Base-by-base conservation (phyloP, 2,797 vertebrate species). In the Buphagus erythrorhynchus region DNA sequence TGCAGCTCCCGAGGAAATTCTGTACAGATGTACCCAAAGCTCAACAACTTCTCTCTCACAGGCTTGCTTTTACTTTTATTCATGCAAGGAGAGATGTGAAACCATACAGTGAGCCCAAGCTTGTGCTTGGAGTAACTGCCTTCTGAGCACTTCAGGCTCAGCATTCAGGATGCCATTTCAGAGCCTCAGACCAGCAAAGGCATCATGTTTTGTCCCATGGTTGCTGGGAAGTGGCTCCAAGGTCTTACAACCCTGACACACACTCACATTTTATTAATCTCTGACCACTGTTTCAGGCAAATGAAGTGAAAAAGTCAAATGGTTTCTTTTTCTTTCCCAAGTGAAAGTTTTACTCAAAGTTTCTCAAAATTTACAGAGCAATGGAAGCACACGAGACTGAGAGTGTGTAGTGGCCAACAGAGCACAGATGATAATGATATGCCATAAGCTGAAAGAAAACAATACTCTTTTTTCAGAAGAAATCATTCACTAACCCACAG, bases 261-360 rank as follows among this genome's bases (percentile, higher is more conserved):
- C 11, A 5, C 33, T 49, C 48, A 17, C 2, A 0, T 76, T 87
- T 88, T 77, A 79, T 93, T 89, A 68, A 85, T 65, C 61, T 88
- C 84, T 75, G 81, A 82, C 85, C 40, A 3, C 7, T 33, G 20
- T 55, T 89, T 66, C 75, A 77, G 81, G 25, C 38, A 85, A 76
- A 80, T n/a, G n/a, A 79, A 85, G 46, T 1, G 26, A 61, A 82
- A 80, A 74, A 82, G 59, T 26, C 16, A 59, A 93, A 86, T 10
- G 26, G 89, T 94, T 96, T 92, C 76, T 91, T 89, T 93, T 96
- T 89, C 66, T 93, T 93, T 93, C 36, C 19, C 11, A 52, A 92
- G 72, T 51, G 78, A 94, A 94, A 95, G 84, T 88, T 95, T 85
- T 89, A 90, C 72, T 95, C 88, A 90, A 40, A 86, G 87, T 65